Base-by-base conservation (phyloP, 2,113 vertebrate genomes). In the Protomyctophum bolini region DNA sequence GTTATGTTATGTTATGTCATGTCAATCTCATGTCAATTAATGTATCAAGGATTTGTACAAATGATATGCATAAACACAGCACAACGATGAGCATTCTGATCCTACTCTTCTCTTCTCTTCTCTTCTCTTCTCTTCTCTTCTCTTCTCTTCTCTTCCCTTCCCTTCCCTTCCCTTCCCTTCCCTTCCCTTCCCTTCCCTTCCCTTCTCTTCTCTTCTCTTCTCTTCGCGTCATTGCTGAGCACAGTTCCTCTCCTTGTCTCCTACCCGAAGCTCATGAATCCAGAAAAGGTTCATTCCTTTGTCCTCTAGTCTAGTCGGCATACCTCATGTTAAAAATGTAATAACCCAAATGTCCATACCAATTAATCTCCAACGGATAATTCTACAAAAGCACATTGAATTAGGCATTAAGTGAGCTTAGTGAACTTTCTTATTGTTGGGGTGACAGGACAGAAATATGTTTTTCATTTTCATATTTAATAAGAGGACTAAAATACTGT, bases 251-350 rank as follows among this genome's bases (percentile, higher is more conserved):
- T 80, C 79, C 69, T 76, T 86, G 86, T 86, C 82, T 73, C 57
- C 68, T 84, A 81, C 76, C 63, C 73, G 70, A 69, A 77, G 76
- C 65, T 63, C 84, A 80, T 54, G 81, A 88, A 82, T 85, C 82
- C 67, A 87, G 75, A 84, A 92, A 87, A 93, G 87, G 84, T 92
- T 86, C 70, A 85, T 81, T 85, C 79, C 70, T 47, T 82, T 4
- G 72, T 85, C 79, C 68, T 47, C 83, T 4, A 72, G 80, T 80
- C 21, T 21, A 21, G 80, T 87, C 55, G 82, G 79, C 70, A 76
- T 85, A 68, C 77, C 83, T 86, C 70, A 85, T 89, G 81, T 86
- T 92, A 93, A 82, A 91, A 91, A 88, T 91, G 92, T 94, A 89
- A 91, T 92, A 90, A 45, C 58, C 78, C 75, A 70, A 58, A 89